Base-by-base conservation (phyloP, 2,797 vertebrate genomes). In the Lophotriccus pileatus region DNA sequence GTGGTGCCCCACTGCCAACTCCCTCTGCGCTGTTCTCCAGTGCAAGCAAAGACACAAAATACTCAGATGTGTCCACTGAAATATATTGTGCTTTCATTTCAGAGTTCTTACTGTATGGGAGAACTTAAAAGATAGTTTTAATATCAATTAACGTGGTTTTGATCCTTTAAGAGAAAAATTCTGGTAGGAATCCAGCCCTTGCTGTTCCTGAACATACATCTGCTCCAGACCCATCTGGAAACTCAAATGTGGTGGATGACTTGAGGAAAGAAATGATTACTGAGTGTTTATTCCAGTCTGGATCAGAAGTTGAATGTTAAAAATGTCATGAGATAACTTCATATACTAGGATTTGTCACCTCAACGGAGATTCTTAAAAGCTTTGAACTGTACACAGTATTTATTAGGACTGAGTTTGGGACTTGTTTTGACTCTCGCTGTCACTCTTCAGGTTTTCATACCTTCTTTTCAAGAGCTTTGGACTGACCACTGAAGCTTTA, bases 151-250 rank as follows among this genome's bases (percentile, higher is more conserved):
- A 67, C 30, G 60, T 64, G 53, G 2, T 27, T 59, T 43, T 60
- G 66, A 88, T 84, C 34, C 56, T 55, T 43, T 3, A 2, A 53
- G 69, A 74, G 63, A 68, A 78, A 53, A 85, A 50, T 66, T 83
- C 44, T 69, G 63, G 28, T 34, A 63, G 74, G 50, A 84, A 47
- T 66, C 66, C n/a, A 92, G 63, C 52, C 59, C 50, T 85, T 72
- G 41, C 32, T 85, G 37, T 34, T 72, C 41, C 63, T 77, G 52
- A 77, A 25, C 44, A 67, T 37, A 23, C 6, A 25, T 52, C 70
- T 91, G 34, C 58, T 89, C 52, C 14, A 60, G 49, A 91, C 28
- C 37, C 55, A 43, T 66, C 34, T 93, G 76, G 73, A 82, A 91
- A 39, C 27, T 78, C 58, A n/a, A 56, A 46, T 7, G 34, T 1